These are phyloP conservation scores for Brevipalpus yothersi DNA, from an alignment of 1,140 invertebrate genomes.

Conservation along the genomic window DNA sequence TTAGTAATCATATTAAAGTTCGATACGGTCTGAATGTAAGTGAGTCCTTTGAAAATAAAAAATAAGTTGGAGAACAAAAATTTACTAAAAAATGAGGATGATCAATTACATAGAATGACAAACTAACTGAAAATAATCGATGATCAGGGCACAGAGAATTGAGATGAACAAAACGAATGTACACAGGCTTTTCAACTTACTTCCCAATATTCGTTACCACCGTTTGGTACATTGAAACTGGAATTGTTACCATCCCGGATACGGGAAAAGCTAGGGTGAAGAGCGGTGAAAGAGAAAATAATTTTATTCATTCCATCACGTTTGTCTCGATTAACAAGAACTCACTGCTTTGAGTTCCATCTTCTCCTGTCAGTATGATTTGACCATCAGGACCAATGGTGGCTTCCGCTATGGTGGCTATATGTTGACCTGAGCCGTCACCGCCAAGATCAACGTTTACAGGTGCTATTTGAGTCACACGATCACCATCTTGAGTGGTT, in stretches of 20 bases:
- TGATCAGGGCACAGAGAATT: no score
- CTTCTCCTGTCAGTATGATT: slow-evolving; percentile 77
- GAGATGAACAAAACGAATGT: no score
- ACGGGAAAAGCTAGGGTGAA: slow-evolving; percentile 44
- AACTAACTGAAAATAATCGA: no score
- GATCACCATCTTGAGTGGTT: slow-evolving; percentile 17
- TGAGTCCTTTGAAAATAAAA: neutral
- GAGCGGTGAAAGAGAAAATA: neutral
- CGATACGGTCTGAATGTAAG: no score
- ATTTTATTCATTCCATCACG: neutral
- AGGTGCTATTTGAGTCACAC: slow-evolving; percentile 25
- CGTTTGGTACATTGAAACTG: slow-evolving; percentile 85
- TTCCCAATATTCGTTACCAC: slow-evolving; percentile 70
- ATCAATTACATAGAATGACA: no score
- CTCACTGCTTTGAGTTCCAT: slow-evolving; percentile 48
- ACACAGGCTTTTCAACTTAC: neutral
- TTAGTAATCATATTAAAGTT: no score
- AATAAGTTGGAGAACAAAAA: neutral
- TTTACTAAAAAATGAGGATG: no score
- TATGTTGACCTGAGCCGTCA: slow-evolving; percentile 19
- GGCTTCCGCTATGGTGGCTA: slow-evolving; percentile 14
- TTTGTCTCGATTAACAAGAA: neutral
- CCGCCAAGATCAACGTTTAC: slow-evolving; percentile 51
- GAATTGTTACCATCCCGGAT: slow-evolving; percentile 80
- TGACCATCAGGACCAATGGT: slow-evolving; percentile 55